Evolutionary conservation across 2,113 vertebrate species (phyloP).

Genomic region (Falcunculus frontatus): DNA sequence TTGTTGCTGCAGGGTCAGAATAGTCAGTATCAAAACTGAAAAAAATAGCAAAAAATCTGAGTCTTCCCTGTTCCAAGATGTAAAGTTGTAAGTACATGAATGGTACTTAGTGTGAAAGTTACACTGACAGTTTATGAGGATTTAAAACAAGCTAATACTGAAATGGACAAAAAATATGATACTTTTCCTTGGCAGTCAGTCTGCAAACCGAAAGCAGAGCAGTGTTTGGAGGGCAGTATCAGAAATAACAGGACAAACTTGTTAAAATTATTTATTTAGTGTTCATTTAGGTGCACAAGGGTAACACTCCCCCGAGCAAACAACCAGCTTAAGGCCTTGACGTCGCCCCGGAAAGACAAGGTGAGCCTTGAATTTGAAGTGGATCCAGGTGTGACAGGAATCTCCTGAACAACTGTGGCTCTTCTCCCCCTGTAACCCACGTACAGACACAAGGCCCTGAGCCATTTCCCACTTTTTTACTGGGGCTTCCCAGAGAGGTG

Average conservation of each 20-base stretch:
- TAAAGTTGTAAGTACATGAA: neutral
- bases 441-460: accelerated
- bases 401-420: neutral
- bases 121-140: neutral
- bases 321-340: neutral
- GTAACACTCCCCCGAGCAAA: neutral
- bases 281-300: neutral
- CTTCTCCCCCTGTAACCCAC: accelerated
- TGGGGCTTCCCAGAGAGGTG: neutral
- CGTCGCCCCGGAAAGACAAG: accelerated
- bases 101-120: neutral
- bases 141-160: neutral
- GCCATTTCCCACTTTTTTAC: neutral
- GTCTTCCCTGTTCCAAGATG: neutral
- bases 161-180: neutral
- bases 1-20: neutral
- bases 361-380: neutral
- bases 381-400: neutral
- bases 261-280: neutral
- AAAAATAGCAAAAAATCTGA: neutral
- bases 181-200: neutral
- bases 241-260: neutral
- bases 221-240: neutral
- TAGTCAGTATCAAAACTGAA: neutral
- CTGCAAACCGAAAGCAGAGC: neutral